These are phyloP conservation scores for Oplegnathus fasciatus DNA, from an alignment of 2,113 vertebrate species.

Conservation along the genomic window DNA sequence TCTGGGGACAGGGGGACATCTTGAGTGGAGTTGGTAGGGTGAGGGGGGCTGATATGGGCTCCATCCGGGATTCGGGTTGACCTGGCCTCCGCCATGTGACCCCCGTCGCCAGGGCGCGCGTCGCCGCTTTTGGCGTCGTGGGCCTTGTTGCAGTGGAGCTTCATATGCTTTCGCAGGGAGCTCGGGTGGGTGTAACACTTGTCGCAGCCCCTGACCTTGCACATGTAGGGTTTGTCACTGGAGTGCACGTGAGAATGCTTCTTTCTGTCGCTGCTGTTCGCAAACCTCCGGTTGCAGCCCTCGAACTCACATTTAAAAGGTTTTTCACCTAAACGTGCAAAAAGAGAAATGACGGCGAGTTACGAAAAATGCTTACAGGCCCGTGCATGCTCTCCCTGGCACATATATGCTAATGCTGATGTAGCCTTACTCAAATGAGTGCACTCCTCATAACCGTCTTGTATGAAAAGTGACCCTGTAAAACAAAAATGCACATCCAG, in stretches of 20 bases:
- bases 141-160: slow-evolving; percentile 82
- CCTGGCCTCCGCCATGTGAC: slow-evolving; percentile 67
- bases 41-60: slow-evolving; percentile 66
- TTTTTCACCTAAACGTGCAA: slow-evolving; percentile 85
- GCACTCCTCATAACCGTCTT: neutral
- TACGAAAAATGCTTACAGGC: slow-evolving; percentile 59
- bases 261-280: slow-evolving; percentile 84
- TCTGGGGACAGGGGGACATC: slow-evolving; percentile 78
- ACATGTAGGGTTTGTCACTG: slow-evolving; percentile 82
- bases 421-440: neutral
- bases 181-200: slow-evolving; percentile 83
- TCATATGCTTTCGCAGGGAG: slow-evolving; percentile 84
- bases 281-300: slow-evolving; percentile 84
- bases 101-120: slow-evolving; percentile 61
- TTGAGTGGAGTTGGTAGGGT: slow-evolving; percentile 32
- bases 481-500: slow-evolving; percentile 1
- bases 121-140: slow-evolving; percentile 71
- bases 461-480: neutral
- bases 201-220: slow-evolving; percentile 80
- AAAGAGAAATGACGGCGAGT: slow-evolving; percentile 75
- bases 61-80: slow-evolving; percentile 74
- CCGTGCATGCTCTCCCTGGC: slow-evolving; percentile 1
- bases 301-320: slow-evolving; percentile 86
- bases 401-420: neutral
- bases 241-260: slow-evolving; percentile 82